Conservation (phyloP, 2,888 invertebrate genomes). For the Protodeltote pygarga region DNA sequence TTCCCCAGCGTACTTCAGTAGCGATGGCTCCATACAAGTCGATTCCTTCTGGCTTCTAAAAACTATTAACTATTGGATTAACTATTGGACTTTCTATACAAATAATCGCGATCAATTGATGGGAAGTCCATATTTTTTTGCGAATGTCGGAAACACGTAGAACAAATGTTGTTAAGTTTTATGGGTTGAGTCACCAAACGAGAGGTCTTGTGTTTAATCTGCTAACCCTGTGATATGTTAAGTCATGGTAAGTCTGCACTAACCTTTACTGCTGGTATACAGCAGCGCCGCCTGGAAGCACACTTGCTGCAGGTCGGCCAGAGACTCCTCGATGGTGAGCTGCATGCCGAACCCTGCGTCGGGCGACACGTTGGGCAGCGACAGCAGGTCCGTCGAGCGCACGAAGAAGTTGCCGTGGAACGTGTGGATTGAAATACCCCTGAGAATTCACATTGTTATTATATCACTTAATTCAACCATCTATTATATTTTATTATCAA, state of each 20-base stretch:
- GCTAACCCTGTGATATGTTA: too few relatives aligned
- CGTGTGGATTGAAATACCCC: conserved; percentile 97
- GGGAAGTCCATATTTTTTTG: too few relatives aligned
- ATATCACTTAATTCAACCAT: neutral
- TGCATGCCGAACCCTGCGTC: conserved; percentile 99
- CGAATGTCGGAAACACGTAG: too few relatives aligned
- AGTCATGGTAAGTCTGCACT: neutral
- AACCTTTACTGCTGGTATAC: conserved; percentile 92
- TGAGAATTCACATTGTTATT: conserved; percentile 46
- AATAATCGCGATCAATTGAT: too few relatives aligned
- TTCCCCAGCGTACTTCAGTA: too few relatives aligned
- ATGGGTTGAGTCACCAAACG: too few relatives aligned
- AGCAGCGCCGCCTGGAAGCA: conserved; percentile 99
- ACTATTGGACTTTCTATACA: too few relatives aligned
- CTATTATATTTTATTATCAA: neutral
- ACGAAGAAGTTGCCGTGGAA: conserved; percentile 99
- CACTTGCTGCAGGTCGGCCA: conserved; percentile 94
- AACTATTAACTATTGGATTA: too few relatives aligned
- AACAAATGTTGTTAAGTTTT: too few relatives aligned
- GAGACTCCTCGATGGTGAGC: conserved; percentile 96
- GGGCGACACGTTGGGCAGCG: conserved; percentile 98
- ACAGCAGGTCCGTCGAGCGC: conserved; percentile 97
- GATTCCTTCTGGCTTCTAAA: too few relatives aligned
- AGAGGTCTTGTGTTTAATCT: too few relatives aligned
- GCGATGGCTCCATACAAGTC: too few relatives aligned